Conservation (phyloP, 2,797 vertebrate species). For the Calcarius lapponicus region DNA sequence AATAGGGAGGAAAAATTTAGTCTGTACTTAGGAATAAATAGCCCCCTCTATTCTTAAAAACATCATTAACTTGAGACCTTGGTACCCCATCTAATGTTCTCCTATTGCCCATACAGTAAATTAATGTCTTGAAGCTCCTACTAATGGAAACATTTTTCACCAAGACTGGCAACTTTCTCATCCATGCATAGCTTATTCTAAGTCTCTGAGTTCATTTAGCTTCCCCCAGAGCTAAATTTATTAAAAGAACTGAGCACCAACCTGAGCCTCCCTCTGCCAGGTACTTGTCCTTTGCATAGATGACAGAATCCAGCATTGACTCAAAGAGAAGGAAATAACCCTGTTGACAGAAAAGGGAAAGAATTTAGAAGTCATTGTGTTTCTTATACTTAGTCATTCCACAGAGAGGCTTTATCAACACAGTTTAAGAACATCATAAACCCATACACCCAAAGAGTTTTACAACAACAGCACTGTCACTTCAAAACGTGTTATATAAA, state of each 20-base stretch:
- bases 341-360: conserved; percentile 70
- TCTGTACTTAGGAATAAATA: conserved; percentile 21
- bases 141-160: conserved; percentile 77
- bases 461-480: neutral
- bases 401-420: neutral
- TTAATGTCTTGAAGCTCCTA: conserved; percentile 64
- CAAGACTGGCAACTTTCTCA: conserved; percentile 67
- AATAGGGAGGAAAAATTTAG: conserved; percentile 1
- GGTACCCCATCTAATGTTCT: conserved; percentile 12
- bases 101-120: conserved; percentile 59
- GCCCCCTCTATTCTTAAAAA: conserved; percentile 42
- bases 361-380: neutral
- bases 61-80: conserved; percentile 40
- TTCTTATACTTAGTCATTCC: neutral
- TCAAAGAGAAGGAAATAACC: conserved; percentile 98
- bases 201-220: conserved; percentile 43
- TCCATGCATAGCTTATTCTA: conserved; percentile 68
- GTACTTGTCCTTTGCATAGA: conserved; percentile 90
- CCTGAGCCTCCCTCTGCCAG: conserved; percentile 88
- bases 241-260: conserved; percentile 76
- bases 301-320: conserved; percentile 97
- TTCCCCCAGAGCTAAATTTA: conserved; percentile 61
- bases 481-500: neutral
- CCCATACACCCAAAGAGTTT: neutral
- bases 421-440: neutral